Evolutionary conservation across 2,113 vertebrate species (phyloP).

Genomic region (Leptosomus discolor): DNA sequence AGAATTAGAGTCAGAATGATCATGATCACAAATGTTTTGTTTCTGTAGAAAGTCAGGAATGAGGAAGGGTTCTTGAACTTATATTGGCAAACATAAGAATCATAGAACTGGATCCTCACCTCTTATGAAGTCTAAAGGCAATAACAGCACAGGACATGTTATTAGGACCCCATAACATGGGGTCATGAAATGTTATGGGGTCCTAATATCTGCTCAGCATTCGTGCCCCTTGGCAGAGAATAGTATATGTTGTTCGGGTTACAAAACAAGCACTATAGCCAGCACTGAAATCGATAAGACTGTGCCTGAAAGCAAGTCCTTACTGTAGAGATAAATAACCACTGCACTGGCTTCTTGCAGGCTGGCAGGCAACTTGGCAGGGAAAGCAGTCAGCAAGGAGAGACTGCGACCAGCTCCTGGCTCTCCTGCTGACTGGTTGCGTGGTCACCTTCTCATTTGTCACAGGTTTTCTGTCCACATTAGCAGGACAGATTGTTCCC

Average conservation of each 20-base stretch:
- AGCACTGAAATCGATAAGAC: background rate
- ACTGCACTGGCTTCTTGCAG: background rate
- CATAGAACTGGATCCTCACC: background rate
- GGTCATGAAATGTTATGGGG: background rate
- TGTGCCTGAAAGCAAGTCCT: background rate
- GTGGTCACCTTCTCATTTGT: background rate
- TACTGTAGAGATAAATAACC: background rate
- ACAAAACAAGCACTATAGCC: constrained; percentile 17
- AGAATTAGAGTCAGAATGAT: background rate
- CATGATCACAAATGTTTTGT: background rate
- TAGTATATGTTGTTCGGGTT: background rate
- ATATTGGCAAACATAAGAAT: background rate
- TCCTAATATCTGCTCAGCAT: background rate
- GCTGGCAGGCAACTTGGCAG: background rate
- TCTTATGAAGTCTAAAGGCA: background rate
- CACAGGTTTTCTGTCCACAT: background rate
- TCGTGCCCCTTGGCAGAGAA: background rate
- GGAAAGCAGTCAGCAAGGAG: background rate
- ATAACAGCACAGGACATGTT: background rate
- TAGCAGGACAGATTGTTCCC: background rate
- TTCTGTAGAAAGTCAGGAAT: background rate
- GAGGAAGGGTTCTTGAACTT: background rate
- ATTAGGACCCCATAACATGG: too few species aligned
- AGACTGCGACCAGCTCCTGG: background rate
- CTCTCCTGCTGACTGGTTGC: background rate